A percentile compares a stretch with the other conserved stretches of the same genome.
These are phyloP conservation scores for Eupithecia tripunctaria DNA, from an alignment of 2,888 invertebrate genomes.

Conservation along the genomic window DNA sequence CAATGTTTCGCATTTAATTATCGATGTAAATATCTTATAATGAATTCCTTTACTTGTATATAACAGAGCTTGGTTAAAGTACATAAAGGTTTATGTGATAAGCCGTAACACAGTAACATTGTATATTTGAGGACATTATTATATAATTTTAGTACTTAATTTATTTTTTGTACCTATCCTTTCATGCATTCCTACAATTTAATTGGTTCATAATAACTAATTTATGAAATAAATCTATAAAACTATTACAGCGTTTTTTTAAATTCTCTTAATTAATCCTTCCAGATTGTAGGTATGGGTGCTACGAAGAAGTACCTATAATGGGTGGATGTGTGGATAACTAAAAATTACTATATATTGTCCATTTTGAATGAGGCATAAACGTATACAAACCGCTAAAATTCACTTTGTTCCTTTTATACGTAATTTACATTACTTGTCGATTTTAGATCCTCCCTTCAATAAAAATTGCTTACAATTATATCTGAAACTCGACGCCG, in stretches of 20 bases:
- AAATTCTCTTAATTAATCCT: not conserved
- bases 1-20: constrained; percentile 62
- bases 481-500: too few species aligned
- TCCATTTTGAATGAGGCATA: too few species aligned
- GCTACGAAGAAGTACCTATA: too few species aligned
- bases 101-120: constrained; percentile 63
- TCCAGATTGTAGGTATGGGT: too few species aligned
- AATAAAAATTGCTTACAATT: too few species aligned
- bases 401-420: too few species aligned
- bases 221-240: constrained; percentile 74
- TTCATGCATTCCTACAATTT: constrained; percentile 76
- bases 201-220: constrained; percentile 76
- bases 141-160: constrained; percentile 78
- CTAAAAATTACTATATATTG: too few species aligned
- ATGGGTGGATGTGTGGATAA: too few species aligned
- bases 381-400: too few species aligned
- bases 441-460: too few species aligned
- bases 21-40: constrained; percentile 56
- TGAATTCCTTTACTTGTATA: constrained; percentile 56
- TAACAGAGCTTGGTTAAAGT: constrained; percentile 64
- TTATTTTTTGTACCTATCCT: constrained; percentile 75
- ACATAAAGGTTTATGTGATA: constrained; percentile 78
- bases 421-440: too few species aligned
- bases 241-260: constrained; percentile 40
- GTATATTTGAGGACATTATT: constrained; percentile 67